Percentiles rank a stretch among this genome's conserved stretches.
Conservation (phyloP, 2,797 vertebrate species). For the Labroides dimidiatus region DNA sequence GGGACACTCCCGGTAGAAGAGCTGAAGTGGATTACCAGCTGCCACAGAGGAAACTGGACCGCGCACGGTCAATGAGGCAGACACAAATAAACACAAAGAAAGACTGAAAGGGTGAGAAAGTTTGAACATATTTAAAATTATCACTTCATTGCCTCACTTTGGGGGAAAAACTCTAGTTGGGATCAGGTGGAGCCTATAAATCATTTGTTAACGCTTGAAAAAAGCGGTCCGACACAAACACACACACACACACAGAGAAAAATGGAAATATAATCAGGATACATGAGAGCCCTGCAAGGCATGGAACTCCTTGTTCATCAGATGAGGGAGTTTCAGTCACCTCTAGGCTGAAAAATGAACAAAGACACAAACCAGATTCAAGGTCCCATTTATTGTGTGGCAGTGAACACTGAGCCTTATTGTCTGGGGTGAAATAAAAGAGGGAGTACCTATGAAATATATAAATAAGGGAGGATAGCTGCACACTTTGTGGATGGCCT, state of each 20-base stretch:
- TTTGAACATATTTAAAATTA: slow-evolving; percentile 6
- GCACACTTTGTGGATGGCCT: slow-evolving; percentile 3
- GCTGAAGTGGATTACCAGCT: slow-evolving; percentile 67
- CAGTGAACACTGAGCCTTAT: slow-evolving; percentile 25
- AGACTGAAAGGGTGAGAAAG: slow-evolving; percentile 25
- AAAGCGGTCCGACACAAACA: background rate
- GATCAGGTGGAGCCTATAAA: slow-evolving; percentile 40
- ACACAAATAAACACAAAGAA: slow-evolving; percentile 45
- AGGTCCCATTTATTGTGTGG: slow-evolving; percentile 29
- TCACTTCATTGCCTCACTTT: slow-evolving; percentile 14
- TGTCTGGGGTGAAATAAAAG: slow-evolving; percentile 38
- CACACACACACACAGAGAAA: slow-evolving; percentile 36
- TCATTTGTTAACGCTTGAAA: slow-evolving; percentile 28
- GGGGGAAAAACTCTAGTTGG: slow-evolving; percentile 19
- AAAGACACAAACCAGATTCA: slow-evolving; percentile 47
- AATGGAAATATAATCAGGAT: slow-evolving; percentile 48
- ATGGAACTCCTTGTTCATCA: slow-evolving; percentile 34
- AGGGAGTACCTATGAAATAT: slow-evolving; percentile 31
- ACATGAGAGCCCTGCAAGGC: slow-evolving; percentile 44
- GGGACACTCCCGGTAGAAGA: slow-evolving; percentile 53
- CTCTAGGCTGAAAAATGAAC: slow-evolving; percentile 39
- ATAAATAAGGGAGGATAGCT: slow-evolving; percentile 14
- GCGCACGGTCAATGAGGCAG: slow-evolving; percentile 23
- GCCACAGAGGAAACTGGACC: slow-evolving; percentile 45
- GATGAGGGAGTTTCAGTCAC: slow-evolving; percentile 54